Base-by-base conservation (phyloP, 2,797 vertebrate genomes). In the Sus cebifrons region DNA sequence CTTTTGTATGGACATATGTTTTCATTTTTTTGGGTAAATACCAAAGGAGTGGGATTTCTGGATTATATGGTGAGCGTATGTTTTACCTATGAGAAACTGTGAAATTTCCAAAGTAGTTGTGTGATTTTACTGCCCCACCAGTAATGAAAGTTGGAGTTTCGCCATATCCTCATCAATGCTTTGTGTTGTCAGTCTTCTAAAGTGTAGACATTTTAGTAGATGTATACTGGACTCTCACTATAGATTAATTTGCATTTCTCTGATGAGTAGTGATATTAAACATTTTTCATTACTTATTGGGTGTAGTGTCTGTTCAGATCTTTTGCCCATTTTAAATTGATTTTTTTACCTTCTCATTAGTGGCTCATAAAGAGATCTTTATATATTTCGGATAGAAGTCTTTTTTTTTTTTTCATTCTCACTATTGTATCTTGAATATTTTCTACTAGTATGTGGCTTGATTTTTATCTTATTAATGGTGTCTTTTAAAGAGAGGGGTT, bases 181-280 rank as follows among this genome's bases (percentile, higher is more conserved):
- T 68, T 60, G 79, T 36, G 16, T 67, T 81, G 49, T 73, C 60
- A 65, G 73, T 21, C 20, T 92, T 78, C 74, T 54, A 13, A 71
- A 75, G 4, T 15, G 20, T 62, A 85, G 62, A 60, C n/a, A 9
- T 21, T 86, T 92, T 67, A 73, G 49, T 70, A 29, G 65, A 20
- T 65, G 21, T 60, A n/a, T 64, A 67, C 6, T 25, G 23, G 14
- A 10, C 49, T 82, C 36, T 62, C 49, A 23, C 40, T 92, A 14
- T 49, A 49, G 44, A 5, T 49, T 49, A 49, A 49, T 49, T 49
- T 49, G 44, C 44, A 49, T 49, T 49, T 95, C 29, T 58, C 29
- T 96, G 75, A 79, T 79, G n/a, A 82, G 12, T 95, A 62, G 40
- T 93, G 36, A n/a, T 62, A 25, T 32, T 91, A 68, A 83, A 86